Percentiles rank a stretch among this genome's conserved stretches.
These are phyloP conservation scores for Phengaris arion DNA, from an alignment of 2,888 invertebrate genomes.

Conservation along the genomic window DNA sequence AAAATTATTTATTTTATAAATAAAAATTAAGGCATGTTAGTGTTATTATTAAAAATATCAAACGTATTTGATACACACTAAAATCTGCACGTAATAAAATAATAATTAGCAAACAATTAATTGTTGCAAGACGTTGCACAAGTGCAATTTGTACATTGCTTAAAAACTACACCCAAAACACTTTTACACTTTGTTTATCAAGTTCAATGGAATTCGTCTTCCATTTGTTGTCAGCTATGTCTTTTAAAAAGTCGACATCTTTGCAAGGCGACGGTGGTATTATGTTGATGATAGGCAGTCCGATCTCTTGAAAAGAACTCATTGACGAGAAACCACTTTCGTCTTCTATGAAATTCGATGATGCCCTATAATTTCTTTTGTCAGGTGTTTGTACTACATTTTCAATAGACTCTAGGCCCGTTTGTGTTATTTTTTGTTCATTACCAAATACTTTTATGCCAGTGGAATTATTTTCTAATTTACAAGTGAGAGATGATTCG, in stretches of 20 bases:
- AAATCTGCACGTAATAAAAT: constrained; percentile 25
- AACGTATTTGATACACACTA: constrained; percentile 21
- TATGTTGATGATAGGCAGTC: constrained; percentile 81
- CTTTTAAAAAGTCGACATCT: constrained; percentile 61
- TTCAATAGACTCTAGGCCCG: constrained; percentile 40
- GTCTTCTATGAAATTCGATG: constrained; percentile 80
- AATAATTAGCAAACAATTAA: constrained; percentile 25
- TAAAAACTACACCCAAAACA: constrained; percentile 67
- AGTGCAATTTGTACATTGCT: constrained; percentile 30
- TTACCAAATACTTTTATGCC: constrained; percentile 49
- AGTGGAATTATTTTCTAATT: constrained; percentile 53
- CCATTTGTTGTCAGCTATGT: constrained; percentile 61
- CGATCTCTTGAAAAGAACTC: constrained; percentile 91
- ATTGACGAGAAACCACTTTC: constrained; percentile 93
- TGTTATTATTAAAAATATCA: constrained; percentile 22
- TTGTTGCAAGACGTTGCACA: constrained; percentile 30
- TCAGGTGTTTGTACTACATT: constrained; percentile 47
- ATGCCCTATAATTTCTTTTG: constrained; percentile 56
- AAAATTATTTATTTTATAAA: constrained; percentile 24
- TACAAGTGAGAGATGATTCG: constrained; percentile 49
- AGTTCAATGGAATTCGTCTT: constrained; percentile 57
- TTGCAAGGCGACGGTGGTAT: constrained; percentile 73
- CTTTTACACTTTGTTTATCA: constrained; percentile 67
- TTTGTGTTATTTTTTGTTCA: constrained; percentile 41
- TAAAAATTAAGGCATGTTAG: constrained; percentile 27